Evolutionary conservation across 2,113 vertebrate genomes (phyloP).

Genomic region (Pantherophis guttatus): DNA sequence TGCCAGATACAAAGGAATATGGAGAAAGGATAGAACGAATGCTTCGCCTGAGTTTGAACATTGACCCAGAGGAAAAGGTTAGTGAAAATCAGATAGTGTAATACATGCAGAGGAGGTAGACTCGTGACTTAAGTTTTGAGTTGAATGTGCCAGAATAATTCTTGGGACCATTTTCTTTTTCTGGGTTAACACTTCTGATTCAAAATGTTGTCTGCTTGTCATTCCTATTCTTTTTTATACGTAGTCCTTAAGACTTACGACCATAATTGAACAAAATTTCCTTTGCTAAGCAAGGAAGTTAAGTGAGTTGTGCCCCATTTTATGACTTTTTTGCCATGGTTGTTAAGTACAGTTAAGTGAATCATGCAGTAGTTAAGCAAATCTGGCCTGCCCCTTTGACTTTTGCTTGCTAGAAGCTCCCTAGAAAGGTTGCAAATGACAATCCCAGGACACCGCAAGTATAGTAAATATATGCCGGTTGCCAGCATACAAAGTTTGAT

Average conservation of each 20-base stretch:
- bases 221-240: neutral
- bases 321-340: neutral
- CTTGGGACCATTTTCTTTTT: neutral
- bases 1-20: slow-evolving; percentile 92
- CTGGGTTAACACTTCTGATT: neutral
- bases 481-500: too few species aligned
- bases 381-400: too few species aligned
- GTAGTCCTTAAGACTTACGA: neutral
- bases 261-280: neutral
- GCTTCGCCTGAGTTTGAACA: slow-evolving; percentile 92
- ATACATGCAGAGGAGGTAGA: neutral
- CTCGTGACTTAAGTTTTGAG: neutral
- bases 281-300: neutral
- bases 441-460: too few species aligned
- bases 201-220: neutral
- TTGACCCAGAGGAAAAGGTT: slow-evolving; percentile 88
- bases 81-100: slow-evolving; percentile 22
- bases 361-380: too few species aligned
- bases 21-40: slow-evolving; percentile 96
- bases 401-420: too few species aligned
- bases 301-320: neutral
- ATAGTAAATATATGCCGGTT: too few species aligned
- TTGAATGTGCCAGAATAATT: neutral
- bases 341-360: neutral
- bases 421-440: too few species aligned